Percentiles rank a stretch among this genome's conserved stretches.
These are phyloP conservation scores for Cylas formicarius DNA, from an alignment of 1,140 invertebrate species.

Conservation along the genomic window DNA sequence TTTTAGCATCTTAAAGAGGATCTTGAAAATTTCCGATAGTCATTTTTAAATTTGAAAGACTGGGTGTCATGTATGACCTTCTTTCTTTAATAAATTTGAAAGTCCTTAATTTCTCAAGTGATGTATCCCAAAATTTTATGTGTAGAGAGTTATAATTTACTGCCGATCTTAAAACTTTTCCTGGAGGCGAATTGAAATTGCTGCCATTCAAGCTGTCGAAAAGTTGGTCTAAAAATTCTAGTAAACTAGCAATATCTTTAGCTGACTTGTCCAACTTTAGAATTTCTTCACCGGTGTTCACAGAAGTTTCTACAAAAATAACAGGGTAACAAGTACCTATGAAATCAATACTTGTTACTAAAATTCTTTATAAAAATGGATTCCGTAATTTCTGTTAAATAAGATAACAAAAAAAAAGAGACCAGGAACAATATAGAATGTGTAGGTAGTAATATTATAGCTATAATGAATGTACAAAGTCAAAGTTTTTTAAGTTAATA, in stretches of 20 bases:
- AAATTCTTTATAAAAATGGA: too few relatives aligned
- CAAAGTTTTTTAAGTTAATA: too few relatives aligned
- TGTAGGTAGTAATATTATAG: neutral
- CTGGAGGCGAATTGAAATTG: neutral
- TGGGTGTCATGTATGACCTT: conserved; percentile 6
- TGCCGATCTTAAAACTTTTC: conserved; percentile 3
- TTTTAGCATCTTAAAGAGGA: conserved; percentile 13
- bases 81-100: conserved; percentile 3
- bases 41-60: conserved; percentile 17
- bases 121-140: conserved; percentile 5
- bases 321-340: too few relatives aligned
- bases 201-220: conserved; percentile 10
- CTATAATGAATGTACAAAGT: neutral
- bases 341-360: too few relatives aligned
- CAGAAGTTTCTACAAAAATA: too few relatives aligned
- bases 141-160: conserved; percentile 6
- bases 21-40: conserved; percentile 15
- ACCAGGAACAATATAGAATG: too few relatives aligned
- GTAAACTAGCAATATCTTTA: conserved; percentile 6
- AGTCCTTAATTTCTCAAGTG: conserved; percentile 2
- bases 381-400: too few relatives aligned
- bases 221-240: conserved; percentile 16
- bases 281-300: too few relatives aligned
- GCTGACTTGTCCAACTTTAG: too few relatives aligned
- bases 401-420: too few relatives aligned